These are phyloP conservation scores for Lucifuga dentata DNA, from an alignment of 2,113 vertebrate genomes.

Conservation along the genomic window DNA sequence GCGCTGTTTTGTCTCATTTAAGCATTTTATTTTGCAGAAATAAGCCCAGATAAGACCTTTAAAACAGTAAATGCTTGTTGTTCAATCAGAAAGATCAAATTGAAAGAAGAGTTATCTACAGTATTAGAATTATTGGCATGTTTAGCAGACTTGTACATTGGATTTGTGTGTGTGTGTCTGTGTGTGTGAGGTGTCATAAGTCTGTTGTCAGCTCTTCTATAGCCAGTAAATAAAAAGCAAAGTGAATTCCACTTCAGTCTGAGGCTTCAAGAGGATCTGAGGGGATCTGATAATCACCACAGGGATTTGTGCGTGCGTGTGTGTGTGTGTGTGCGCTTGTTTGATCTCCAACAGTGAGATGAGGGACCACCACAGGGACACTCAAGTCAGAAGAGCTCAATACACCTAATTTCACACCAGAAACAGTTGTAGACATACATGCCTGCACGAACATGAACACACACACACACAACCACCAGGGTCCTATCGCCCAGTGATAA, in stretches of 20 bases:
- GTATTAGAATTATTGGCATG: too few relatives aligned
- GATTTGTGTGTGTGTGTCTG: not conserved
- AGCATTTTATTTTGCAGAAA: too few relatives aligned
- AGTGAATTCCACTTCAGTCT: conserved; percentile 95
- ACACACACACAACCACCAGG: conserved; percentile 27
- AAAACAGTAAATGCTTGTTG: too few relatives aligned
- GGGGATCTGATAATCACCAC: conserved; percentile 95
- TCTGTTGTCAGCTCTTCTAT: conserved; percentile 52
- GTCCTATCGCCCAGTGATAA: conserved; percentile 50
- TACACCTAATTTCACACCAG: conserved; percentile 43
- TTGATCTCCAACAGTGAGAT: conserved; percentile 55
- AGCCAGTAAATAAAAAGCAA: conserved; percentile 96
- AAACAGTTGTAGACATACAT: conserved; percentile 23
- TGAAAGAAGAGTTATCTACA: too few relatives aligned
- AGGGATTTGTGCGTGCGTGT: conserved; percentile 80
- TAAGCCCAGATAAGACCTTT: too few relatives aligned
- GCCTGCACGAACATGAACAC: conserved; percentile 19
- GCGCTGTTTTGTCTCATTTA: too few relatives aligned
- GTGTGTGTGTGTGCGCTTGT: conserved; percentile 18
- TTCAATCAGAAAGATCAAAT: too few relatives aligned
- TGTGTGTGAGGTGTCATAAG: not conserved
- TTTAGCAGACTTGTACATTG: too few relatives aligned
- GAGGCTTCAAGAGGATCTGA: conserved; percentile 95
- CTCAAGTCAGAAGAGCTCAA: conserved; percentile 49
- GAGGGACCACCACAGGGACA: conserved; percentile 48